A percentile compares a stretch with the other conserved stretches of the same genome.
Conservation (phyloP, 2,888 invertebrate genomes). For the Zeuzera pyrina region DNA sequence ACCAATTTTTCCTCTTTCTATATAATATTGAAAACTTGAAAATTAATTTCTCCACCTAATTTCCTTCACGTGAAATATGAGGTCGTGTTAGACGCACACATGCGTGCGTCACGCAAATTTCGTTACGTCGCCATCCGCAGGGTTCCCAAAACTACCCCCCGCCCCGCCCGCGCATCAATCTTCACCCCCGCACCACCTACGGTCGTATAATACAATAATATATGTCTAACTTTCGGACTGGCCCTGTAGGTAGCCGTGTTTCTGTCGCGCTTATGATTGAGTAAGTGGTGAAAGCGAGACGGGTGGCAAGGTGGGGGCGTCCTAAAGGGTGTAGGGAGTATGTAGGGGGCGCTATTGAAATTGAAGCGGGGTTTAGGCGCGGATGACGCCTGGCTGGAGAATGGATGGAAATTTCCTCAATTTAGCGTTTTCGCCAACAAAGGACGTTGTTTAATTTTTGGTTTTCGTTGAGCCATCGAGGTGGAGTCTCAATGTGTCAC, state of each 20-base stretch:
- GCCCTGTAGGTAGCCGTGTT: conserved; percentile 67
- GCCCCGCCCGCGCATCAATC: conserved; percentile 59
- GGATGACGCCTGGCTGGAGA: conserved; percentile 72
- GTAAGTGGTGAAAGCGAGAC: conserved; percentile 30
- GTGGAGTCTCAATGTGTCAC: conserved; percentile 33
- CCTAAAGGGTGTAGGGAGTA: conserved; percentile 71
- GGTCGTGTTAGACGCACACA: conserved; percentile 48
- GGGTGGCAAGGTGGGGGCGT: conserved; percentile 51
- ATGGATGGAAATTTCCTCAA: conserved; percentile 74
- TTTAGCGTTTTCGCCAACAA: conserved; percentile 73
- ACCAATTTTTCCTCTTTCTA: conserved; percentile 48
- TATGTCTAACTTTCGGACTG: conserved; percentile 73
- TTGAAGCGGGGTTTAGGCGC: conserved; percentile 73
- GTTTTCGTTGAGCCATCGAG: conserved; percentile 58
- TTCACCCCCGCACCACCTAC: conserved; percentile 69
- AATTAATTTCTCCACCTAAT: conserved; percentile 68
- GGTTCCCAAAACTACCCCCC: conserved; percentile 68
- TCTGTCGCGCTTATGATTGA: conserved; percentile 28
- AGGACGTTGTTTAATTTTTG: conserved; percentile 71
- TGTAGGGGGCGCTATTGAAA: conserved; percentile 71
- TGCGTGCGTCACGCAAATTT: conserved; percentile 59
- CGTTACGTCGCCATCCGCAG: conserved; percentile 60
- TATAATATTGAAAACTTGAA: conserved; percentile 68
- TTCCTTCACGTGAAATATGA: conserved; percentile 64
- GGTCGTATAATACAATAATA: conserved; percentile 71